Base-by-base conservation (phyloP, 2,888 invertebrate species). In the Pharmacophagus antenor region DNA sequence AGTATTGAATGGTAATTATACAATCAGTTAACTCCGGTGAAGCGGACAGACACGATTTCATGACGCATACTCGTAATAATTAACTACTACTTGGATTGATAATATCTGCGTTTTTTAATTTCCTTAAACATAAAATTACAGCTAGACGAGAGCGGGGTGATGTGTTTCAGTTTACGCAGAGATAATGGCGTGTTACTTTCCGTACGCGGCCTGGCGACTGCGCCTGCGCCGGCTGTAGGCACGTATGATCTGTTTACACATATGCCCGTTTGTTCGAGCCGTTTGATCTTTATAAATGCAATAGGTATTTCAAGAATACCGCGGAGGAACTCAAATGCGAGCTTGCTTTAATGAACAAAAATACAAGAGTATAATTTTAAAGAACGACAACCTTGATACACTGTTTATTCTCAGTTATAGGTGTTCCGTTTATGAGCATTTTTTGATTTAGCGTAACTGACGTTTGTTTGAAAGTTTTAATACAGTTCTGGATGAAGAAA, bases 251-350 rank as follows among this genome's bases (percentile, higher is more conserved):
- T 89, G 88, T 89, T 89, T 89, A 89, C 88, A 88, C 62, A 73
- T 85, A 79, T 80, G 80, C 83, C 72, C 85, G 88, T 86, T 87
- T 86, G 86, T 85, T 82, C 82, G 63, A 76, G 70, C 65, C 88
- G 85, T 89, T 90, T 90, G 89, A 90, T 90, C 89, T 89, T 88
- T 88, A 84, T 87, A 87, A 88, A 88, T 87, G 88, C 86, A 85
- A 88, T 86, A 88, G 87, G 88, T 88, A 88, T 89, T 88, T 85
- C 82, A 78, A 84, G 86, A 89, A 88, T 85, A 85, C 82, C 85
- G 44, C 77, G 77, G 72, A 78, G 79, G 79, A 80, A 82, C 79
- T 79, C 78, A 73, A 75, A 73, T 77, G 65, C 65, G 62, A 68
- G 76, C 71, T 70, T 63, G 79, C 80, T 84, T 84, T 85, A 74